These are phyloP conservation scores for Andrena haemorrhoa DNA, from an alignment of 2,888 invertebrate species.

Conservation along the genomic window DNA sequence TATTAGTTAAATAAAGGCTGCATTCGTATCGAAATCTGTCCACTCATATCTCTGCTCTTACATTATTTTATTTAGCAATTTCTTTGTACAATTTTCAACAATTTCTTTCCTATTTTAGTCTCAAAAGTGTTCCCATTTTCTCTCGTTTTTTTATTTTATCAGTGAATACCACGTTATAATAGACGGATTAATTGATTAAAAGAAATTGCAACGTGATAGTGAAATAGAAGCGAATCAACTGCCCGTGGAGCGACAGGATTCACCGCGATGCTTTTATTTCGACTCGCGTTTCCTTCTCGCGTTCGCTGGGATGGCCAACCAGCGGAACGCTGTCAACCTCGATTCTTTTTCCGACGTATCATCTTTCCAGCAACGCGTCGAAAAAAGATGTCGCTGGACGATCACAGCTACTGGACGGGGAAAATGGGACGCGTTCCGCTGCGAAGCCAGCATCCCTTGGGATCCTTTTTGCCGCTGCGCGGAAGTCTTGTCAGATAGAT, in stretches of 20 bases:
- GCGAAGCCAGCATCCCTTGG: conserved; percentile 41
- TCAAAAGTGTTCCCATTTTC: no score
- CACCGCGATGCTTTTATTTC: conserved; percentile 29
- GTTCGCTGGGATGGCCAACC: conserved; percentile 1
- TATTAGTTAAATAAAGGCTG: no score
- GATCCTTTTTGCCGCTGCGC: conserved; percentile 55
- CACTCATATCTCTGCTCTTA: no score
- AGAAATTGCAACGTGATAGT: no score
- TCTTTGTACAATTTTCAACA: no score
- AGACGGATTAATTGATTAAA: no score
- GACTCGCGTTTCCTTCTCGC: conserved; percentile 5
- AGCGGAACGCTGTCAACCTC: conserved; percentile 15
- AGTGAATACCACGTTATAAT: no score
- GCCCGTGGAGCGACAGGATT: neutral
- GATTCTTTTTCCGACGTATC: conserved; percentile 52
- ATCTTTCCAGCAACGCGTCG: conserved; percentile 40
- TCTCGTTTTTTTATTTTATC: no score
- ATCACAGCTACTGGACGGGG: conserved; percentile 46
- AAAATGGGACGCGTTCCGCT: conserved; percentile 60
- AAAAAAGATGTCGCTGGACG: conserved; percentile 60
- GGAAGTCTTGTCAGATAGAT: conserved; percentile 44
- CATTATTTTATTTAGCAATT: no score
- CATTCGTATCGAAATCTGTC: no score
- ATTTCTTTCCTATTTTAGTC: no score
- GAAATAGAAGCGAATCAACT: conserved; percentile 8